Percentiles rank a stretch among this genome's conserved stretches.
Conservation (phyloP, 1,140 invertebrate genomes). For the Euborellia annulipes region DNA sequence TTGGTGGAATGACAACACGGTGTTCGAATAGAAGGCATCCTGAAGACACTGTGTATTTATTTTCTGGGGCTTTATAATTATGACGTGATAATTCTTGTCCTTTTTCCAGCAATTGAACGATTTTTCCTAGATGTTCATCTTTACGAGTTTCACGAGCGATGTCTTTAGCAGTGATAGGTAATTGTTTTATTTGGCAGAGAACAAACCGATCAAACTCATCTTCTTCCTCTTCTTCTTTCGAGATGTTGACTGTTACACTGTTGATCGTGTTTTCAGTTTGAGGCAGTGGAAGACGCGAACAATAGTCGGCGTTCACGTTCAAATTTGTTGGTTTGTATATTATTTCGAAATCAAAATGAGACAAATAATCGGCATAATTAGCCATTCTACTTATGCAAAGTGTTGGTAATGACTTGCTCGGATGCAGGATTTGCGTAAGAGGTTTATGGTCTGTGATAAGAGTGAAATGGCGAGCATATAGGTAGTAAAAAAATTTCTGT, state of each 20-base stretch:
- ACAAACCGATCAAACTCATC: neutral
- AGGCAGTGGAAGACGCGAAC: no score
- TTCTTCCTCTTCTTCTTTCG: neutral
- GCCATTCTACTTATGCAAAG: slow-evolving; percentile 17
- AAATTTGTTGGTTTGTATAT: no score
- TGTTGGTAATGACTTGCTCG: no score
- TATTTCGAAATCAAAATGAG: no score
- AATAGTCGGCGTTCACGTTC: no score
- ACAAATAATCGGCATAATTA: slow-evolving; percentile 18
- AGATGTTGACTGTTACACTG: neutral
- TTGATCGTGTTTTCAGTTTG: no score
- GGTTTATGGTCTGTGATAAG: slow-evolving; percentile 31
- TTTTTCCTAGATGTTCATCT: neutral
- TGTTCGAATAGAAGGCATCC: slow-evolving; percentile 17
- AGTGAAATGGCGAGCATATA: slow-evolving; percentile 24
- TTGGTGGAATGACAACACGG: slow-evolving; percentile 19
- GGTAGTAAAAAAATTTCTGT: slow-evolving; percentile 19
- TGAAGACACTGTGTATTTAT: neutral
- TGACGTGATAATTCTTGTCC: neutral
- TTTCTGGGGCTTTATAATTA: neutral
- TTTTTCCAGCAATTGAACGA: neutral
- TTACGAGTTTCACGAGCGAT: neutral
- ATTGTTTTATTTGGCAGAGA: neutral
- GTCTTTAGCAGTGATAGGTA: neutral
- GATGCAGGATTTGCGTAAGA: no score